phyloP scores from a whole-genome alignment of 1,140 invertebrate species.

The Solenopsis fugax region DNA sequence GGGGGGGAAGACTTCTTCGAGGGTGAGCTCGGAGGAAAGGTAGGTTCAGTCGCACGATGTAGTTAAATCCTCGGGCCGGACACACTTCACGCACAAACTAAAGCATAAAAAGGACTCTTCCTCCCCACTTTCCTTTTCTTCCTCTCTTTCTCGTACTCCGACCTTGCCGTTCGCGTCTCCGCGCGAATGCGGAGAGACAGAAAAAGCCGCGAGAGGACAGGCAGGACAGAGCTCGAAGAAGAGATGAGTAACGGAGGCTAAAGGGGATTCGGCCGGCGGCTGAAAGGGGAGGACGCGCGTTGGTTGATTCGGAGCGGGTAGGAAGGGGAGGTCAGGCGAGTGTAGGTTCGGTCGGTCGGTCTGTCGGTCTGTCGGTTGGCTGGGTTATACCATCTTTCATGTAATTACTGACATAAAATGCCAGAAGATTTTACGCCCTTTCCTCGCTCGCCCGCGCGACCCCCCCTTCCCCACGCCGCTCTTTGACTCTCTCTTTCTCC shows the following conservation, averaged over 20 bases:
- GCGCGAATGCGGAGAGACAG: constrained; percentile 43
- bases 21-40: not conserved
- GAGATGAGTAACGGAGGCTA: constrained; percentile 69
- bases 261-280: constrained; percentile 66
- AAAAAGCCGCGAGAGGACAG: constrained; percentile 55
- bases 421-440: constrained; percentile 79
- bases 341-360: constrained; percentile 71
- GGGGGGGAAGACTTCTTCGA: not conserved
- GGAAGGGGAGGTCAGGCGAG: constrained; percentile 59
- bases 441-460: constrained; percentile 22
- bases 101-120: constrained; percentile 79
- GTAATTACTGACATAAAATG: constrained; percentile 85
- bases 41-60: constrained; percentile 54
- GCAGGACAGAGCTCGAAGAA: constrained; percentile 57
- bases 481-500: constrained; percentile 64
- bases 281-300: constrained; percentile 75
- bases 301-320: constrained; percentile 67
- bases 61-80: constrained; percentile 75
- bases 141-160: not conserved
- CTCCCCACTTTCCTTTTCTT: not conserved
- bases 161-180: not conserved
- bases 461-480: constrained; percentile 57
- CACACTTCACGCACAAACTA: constrained; percentile 80
- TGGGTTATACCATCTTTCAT: constrained; percentile 83
- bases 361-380: constrained; percentile 73